These are phyloP conservation scores for Talpa occidentalis DNA, from an alignment of 2,113 vertebrate species.

Conservation along the genomic window DNA sequence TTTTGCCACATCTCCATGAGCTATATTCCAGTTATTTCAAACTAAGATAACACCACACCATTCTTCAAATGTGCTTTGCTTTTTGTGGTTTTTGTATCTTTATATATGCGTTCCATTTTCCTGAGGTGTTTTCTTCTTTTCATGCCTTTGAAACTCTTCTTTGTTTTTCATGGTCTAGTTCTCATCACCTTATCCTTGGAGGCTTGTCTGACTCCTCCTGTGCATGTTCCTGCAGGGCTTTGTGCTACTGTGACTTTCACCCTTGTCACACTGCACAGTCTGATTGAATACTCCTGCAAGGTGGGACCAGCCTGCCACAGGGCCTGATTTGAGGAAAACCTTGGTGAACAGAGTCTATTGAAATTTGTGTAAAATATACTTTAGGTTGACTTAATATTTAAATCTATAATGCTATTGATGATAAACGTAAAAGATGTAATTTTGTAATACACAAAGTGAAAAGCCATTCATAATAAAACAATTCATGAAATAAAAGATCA, in stretches of 20 bases:
- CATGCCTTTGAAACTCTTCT: neutral
- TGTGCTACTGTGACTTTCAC: neutral
- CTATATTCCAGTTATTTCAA: neutral
- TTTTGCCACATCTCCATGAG: neutral
- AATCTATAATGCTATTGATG: neutral
- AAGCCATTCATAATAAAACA: neutral
- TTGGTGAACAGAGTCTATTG: neutral
- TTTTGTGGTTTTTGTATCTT: neutral
- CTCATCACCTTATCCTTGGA: neutral
- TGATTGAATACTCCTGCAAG: too few relatives aligned
- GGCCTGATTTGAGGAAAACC: neutral
- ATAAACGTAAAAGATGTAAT: neutral
- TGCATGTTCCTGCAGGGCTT: neutral
- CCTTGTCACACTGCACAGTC: neutral
- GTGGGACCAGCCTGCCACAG: neutral
- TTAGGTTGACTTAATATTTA: neutral
- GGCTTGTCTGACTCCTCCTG: neutral
- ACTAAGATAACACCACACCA: neutral
- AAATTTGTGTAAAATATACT: neutral
- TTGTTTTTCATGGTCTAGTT: neutral
- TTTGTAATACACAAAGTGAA: neutral
- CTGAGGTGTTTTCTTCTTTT: neutral
- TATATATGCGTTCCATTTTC: neutral
- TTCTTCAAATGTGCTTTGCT: neutral
- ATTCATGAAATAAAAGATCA: neutral